Evolutionary conservation across 2,888 invertebrate species (phyloP), one percentile per base, ranked within the genome.

Genomic region (Agrochola lychnidis): DNA sequence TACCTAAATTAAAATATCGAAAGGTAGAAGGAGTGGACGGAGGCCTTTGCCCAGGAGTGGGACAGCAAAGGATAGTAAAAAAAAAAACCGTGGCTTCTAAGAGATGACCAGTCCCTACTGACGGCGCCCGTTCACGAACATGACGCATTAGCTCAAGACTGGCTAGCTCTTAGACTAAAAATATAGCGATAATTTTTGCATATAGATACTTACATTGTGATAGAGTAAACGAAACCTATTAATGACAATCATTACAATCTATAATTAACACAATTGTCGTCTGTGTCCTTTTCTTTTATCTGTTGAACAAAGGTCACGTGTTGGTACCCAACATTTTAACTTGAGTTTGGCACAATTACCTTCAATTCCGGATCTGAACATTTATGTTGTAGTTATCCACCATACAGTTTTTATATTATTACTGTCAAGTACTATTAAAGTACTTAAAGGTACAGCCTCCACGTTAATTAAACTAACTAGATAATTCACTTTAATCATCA

Each of bases 391-490:
- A 59, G 45, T 53, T 48, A 62, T 10, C 14, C 2, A 59, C n/a
- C 63, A 56, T 25, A 53, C 16, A 70, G 73, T 78, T 81, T 83
- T 83, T 83, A 25, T 74, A 59, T 56, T 66, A 82, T 70, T 76
- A 76, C 61, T 73, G 56, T 59, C 78, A 61, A 68, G 56, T 62
- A 69, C 69, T 48, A 64, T 73, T 77, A 80, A 59, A 69, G 53
- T 72, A 77, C 68, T 71, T 59, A 57, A 59, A 73, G 77, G 40
- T 68, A 70, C 40, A 77, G 45, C 69, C 63, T 73, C 68, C 56
- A 77, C 22, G 66, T 72, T 81, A 77, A 83, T 83, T 83, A 70
- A 81, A 71, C 53, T 83, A 83, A 83, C 77, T 62, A 83, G 83
- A 72, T 74, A 83, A 83, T 83, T 83, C 25, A 42, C 59, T 70